phyloP scores from a whole-genome alignment of 1,140 invertebrate species.

The Plectus sambesii region DNA sequence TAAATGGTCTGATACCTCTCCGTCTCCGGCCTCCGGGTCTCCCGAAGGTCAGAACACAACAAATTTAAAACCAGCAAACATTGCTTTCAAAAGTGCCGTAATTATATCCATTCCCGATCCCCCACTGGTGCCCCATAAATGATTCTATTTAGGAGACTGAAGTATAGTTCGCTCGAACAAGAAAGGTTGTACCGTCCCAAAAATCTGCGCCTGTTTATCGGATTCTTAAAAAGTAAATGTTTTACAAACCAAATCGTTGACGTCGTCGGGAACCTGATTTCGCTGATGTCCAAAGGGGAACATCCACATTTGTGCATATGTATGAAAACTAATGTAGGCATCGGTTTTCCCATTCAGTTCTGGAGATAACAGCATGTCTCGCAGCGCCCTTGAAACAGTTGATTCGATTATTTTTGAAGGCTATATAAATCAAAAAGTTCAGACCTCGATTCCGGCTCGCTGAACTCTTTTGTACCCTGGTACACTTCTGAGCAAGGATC shows the following conservation, averaged over 20 bases:
- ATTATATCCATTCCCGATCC: too few relatives aligned
- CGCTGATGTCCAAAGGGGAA: conserved; percentile 42
- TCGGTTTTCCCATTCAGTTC: conserved; percentile 41
- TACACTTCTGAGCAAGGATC: conserved; percentile 43
- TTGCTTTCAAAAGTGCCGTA: too few relatives aligned
- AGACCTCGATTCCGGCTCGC: conserved; percentile 32
- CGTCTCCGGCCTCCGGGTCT: background rate
- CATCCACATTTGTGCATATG: conserved; percentile 45
- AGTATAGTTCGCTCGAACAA: too few relatives aligned
- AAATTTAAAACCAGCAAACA: too few relatives aligned
- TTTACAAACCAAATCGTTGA: conserved; percentile 34
- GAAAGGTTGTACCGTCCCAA: too few relatives aligned
- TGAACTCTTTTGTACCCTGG: conserved; percentile 32
- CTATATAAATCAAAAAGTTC: too few relatives aligned
- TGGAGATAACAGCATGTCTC: conserved; percentile 42
- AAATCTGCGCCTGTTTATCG: too few relatives aligned
- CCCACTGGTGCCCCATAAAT: too few relatives aligned
- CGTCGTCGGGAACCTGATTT: conserved; percentile 36
- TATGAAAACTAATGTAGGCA: conserved; percentile 44
- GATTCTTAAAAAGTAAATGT: too few relatives aligned
- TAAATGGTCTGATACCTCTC: background rate
- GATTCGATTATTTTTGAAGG: too few relatives aligned
- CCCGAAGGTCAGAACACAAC: background rate
- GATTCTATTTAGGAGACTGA: too few relatives aligned
- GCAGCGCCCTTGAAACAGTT: conserved; percentile 24